Evolutionary conservation across 2,113 vertebrate species (phyloP).

Genomic region (Syngnathus scovelli): DNA sequence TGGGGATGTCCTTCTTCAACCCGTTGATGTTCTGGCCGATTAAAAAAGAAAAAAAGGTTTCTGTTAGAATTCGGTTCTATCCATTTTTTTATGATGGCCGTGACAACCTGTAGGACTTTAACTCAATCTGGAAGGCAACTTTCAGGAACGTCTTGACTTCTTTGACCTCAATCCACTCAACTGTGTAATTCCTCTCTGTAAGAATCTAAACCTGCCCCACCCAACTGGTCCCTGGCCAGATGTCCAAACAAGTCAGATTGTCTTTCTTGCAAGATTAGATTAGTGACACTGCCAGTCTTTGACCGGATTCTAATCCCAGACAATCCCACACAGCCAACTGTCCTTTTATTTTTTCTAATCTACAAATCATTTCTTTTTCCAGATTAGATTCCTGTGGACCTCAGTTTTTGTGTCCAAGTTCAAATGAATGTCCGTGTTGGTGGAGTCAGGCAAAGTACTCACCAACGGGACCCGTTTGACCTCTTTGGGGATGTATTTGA

Average conservation of each 20-base stretch:
- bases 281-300: neutral
- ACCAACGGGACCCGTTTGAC: conserved; percentile 3
- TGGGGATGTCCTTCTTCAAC: neutral
- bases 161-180: neutral
- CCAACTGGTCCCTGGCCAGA: too few species aligned
- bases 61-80: neutral
- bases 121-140: neutral
- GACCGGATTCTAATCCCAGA: neutral
- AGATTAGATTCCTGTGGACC: neutral
- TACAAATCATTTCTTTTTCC: neutral
- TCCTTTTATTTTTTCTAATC: neutral
- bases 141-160: neutral
- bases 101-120: neutral
- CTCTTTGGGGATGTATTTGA: conserved; percentile 8
- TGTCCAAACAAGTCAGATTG: too few species aligned
- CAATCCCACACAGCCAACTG: neutral
- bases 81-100: neutral
- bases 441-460: neutral
- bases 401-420: neutral
- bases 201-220: neutral
- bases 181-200: neutral
- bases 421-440: neutral
- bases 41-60: neutral
- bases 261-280: too few species aligned
- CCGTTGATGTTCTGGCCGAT: neutral